Conservation (phyloP, 2,797 vertebrate genomes). For the Myotis vivesi region DNA sequence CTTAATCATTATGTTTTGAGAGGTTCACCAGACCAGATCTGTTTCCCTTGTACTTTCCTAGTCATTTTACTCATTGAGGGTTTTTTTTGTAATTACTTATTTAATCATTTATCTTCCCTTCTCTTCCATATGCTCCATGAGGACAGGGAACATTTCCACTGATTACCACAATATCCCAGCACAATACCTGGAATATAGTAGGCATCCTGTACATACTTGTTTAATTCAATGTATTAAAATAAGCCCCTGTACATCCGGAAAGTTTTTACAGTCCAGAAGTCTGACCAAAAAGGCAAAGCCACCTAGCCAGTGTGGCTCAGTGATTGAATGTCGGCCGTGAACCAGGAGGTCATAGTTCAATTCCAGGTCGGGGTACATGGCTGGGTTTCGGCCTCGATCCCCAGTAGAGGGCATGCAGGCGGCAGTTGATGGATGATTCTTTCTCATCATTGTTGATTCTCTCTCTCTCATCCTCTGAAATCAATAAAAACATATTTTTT, state of each 20-base stretch:
- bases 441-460: neutral
- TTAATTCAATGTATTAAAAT: neutral
- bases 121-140: neutral
- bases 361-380: neutral
- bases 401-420: neutral
- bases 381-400: neutral
- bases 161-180: neutral
- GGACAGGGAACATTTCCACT: neutral
- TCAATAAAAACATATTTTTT: no score
- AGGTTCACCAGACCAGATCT: neutral
- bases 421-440: neutral
- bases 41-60: neutral
- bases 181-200: neutral
- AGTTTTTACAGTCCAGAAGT: neutral
- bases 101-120: conserved; percentile 16
- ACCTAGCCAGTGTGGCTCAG: neutral
- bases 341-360: neutral
- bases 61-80: neutral
- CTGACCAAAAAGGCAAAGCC: neutral
- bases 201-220: neutral
- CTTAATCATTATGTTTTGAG: neutral
- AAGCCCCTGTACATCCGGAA: neutral
- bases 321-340: neutral
- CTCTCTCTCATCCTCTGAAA: neutral
- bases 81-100: neutral